Evolutionary conservation across 2,113 vertebrate species (phyloP), one percentile per base, ranked within the genome.

Genomic region (Callipepla californica): DNA sequence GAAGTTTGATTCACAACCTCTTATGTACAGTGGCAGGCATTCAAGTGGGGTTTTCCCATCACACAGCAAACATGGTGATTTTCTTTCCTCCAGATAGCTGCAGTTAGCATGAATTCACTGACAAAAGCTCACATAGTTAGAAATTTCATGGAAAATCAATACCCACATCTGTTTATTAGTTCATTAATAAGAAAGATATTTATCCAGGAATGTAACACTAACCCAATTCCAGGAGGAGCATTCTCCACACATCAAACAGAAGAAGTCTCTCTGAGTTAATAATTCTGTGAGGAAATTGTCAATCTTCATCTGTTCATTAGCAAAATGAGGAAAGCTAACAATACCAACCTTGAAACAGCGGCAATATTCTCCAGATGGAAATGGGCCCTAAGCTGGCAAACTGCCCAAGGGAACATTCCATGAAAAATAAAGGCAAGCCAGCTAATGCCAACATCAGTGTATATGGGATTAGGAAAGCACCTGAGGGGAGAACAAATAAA

Each of bases 391-490:
- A 97, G 89, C 99, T 99, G 97, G 98, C 98, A 97, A 99, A 99
- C 85, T 99, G 99, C 44, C 99, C 99, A 2, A 99, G 78, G 40
- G 99, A 98, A 73, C 98, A 99, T 90, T 99, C 99, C 95, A 99
- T 72, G 94, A 99, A 99, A 97, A 99, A 99, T 50, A 99, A 92
- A 9, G 99, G 99, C 30, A 99, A 97, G 10, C 99, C 99, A 83
- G 98, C 97, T 55, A 99, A 90, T 1, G 98, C 97, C 96, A 99
- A n/a, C 99, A 99, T 99, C 86, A 98, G 30, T 13, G 97, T 85
- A 66, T 99, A 99, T 0, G 99, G 99, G 77, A 99, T 99, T 44
- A 99, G 98, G 93, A 99, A 99, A 61, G 99, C 99, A 91, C 99
- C 99, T 99, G 89, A 91, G n/a, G 28, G 15, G 22, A 82, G 38